Conservation (phyloP, 2,113 vertebrate genomes). For the Colossoma macropomum region DNA sequence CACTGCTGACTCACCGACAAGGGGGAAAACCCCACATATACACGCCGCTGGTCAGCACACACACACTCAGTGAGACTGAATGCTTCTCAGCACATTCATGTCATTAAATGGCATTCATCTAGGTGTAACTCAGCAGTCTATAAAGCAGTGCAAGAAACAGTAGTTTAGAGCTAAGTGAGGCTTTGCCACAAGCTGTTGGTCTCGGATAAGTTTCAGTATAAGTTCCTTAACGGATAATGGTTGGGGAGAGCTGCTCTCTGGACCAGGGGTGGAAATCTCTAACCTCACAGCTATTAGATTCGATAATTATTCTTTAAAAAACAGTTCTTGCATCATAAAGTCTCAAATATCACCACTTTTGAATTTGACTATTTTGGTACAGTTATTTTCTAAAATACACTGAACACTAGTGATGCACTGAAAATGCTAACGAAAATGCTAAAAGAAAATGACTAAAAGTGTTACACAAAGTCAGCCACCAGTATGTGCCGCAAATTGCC, state of each 20-base stretch:
- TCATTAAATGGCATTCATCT: not conserved
- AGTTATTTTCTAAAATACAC: too few relatives aligned
- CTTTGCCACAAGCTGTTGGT: not conserved
- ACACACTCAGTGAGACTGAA: not conserved
- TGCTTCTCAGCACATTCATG: not conserved
- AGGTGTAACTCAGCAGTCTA: not conserved
- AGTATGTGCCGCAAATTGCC: too few relatives aligned
- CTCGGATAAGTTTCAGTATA: not conserved
- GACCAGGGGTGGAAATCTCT: too few relatives aligned
- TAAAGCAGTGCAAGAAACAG: not conserved
- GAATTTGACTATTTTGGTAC: too few relatives aligned
- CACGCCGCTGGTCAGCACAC: slow-evolving; percentile 32
- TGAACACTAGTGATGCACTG: too few relatives aligned
- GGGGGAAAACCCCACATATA: slow-evolving; percentile 57
- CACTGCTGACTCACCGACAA: slow-evolving; percentile 74
- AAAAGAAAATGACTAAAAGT: too few relatives aligned
- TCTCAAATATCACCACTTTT: too few relatives aligned
- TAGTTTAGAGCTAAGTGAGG: not conserved
- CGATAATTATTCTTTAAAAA: too few relatives aligned
- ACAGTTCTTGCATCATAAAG: too few relatives aligned
- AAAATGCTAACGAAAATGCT: too few relatives aligned
- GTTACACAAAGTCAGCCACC: too few relatives aligned
- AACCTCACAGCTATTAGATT: too few relatives aligned
- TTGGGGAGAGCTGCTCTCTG: not conserved
- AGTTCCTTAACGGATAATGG: not conserved